phyloP scores from a whole-genome alignment of 2,113 vertebrate genomes.

The Barnardius zonarius region DNA sequence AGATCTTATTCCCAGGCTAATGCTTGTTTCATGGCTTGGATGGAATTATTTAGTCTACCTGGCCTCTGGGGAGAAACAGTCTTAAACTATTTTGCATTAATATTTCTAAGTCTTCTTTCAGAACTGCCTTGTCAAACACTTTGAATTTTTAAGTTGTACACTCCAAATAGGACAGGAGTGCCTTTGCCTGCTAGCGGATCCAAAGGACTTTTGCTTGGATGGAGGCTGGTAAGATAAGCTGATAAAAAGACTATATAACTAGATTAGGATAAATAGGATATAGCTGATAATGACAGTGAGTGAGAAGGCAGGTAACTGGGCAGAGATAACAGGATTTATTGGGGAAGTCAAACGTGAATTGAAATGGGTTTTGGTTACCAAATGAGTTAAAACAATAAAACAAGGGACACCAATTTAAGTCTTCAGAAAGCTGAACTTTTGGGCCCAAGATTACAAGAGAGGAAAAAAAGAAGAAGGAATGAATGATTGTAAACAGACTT shows the following conservation, averaged over 20 bases:
- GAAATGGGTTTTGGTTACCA: neutral
- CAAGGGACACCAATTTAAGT: neutral
- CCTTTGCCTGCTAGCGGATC: neutral
- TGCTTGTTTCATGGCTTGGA: neutral
- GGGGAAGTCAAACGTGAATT: conserved; percentile 5
- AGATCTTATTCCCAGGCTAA: neutral
- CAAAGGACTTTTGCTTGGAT: neutral
- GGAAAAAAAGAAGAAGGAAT: neutral
- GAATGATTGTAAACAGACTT: neutral
- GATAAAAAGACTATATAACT: conserved; percentile 44
- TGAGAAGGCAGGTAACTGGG: conserved; percentile 23
- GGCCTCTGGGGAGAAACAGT: neutral
- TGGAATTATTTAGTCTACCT: neutral
- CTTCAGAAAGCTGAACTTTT: neutral
- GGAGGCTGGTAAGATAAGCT: conserved; percentile 4
- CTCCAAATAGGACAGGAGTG: neutral
- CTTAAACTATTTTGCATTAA: neutral
- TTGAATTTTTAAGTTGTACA: neutral
- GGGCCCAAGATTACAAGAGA: neutral
- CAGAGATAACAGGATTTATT: conserved; percentile 58
- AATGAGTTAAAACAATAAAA: neutral
- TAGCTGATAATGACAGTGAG: conserved; percentile 38
- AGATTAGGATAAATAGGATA: conserved; percentile 59
- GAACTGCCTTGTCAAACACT: neutral
- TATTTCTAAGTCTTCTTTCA: neutral